Conservation (phyloP, 1,140 invertebrate genomes). For the Homarus americanus region DNA sequence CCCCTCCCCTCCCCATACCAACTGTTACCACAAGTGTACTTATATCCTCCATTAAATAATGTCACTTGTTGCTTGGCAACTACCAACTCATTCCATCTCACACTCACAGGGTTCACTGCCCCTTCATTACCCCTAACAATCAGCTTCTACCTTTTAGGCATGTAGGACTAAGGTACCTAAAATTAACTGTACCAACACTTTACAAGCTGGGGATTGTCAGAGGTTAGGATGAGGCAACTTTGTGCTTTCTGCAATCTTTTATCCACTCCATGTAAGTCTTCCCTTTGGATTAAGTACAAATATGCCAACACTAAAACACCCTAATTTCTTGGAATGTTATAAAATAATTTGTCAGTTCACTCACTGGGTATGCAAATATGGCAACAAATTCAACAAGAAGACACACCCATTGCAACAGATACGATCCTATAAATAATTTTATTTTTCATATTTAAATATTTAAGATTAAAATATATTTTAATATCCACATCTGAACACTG, state of each 20-base stretch:
- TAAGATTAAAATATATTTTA: neutral
- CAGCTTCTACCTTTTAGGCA: constrained; percentile 4
- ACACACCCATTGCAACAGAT: neutral
- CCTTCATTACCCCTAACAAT: constrained; percentile 24
- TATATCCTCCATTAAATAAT: constrained; percentile 38
- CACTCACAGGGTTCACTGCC: constrained; percentile 39
- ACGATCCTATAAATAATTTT: constrained; percentile 21
- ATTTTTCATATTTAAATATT: constrained; percentile 13
- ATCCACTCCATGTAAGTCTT: constrained; percentile 4
- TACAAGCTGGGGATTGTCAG: constrained; percentile 4
- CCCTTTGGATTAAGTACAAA: constrained; percentile 63
- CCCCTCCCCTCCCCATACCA: constrained; percentile 21
- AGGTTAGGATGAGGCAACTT: constrained; percentile 47
- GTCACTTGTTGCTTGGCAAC: constrained; percentile 61
- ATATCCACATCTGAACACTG: neutral
- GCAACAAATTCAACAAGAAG: constrained; percentile 64
- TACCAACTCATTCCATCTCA: neutral
- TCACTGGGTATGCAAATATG: constrained; percentile 53
- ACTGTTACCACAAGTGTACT: constrained; percentile 53
- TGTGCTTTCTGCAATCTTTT: constrained; percentile 38
- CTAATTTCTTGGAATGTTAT: constrained; percentile 61
- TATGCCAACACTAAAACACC: constrained; percentile 56
- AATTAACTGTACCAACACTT: constrained; percentile 8
- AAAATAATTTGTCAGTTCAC: constrained; percentile 49
- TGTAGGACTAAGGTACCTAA: neutral